Conservation (phyloP, 1,140 invertebrate genomes). For the Lutraria rhynchaena region DNA sequence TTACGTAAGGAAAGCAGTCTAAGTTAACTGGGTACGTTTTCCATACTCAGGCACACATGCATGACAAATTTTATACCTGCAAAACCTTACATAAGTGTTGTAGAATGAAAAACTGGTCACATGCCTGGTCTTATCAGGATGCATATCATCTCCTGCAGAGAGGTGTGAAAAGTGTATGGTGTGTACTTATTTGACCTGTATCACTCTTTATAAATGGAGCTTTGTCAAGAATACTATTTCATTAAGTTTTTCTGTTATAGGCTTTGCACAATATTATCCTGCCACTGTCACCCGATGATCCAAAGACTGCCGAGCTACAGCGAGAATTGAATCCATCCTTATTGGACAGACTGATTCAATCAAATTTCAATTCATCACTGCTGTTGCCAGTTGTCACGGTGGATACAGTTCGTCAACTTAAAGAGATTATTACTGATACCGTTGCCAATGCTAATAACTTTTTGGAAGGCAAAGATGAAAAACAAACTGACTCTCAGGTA, state of each 20-base stretch:
- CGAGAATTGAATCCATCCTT: constrained; percentile 63
- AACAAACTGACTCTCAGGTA: constrained; percentile 33
- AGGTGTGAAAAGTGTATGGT: too few relatives aligned
- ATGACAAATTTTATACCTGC: too few relatives aligned
- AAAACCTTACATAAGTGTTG: too few relatives aligned
- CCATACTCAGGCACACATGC: too few relatives aligned
- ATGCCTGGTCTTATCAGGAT: too few relatives aligned
- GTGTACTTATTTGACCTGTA: too few relatives aligned
- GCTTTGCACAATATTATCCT: constrained; percentile 72
- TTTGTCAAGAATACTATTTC: not conserved
- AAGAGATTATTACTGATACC: constrained; percentile 70
- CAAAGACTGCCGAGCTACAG: constrained; percentile 63
- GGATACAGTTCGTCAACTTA: constrained; percentile 64
- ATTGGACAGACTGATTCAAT: constrained; percentile 66
- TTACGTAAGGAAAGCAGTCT: too few relatives aligned
- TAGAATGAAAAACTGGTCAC: too few relatives aligned
- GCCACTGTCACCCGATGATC: constrained; percentile 70
- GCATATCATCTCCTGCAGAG: too few relatives aligned
- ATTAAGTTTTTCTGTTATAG: constrained; percentile 61
- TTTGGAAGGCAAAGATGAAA: constrained; percentile 35
- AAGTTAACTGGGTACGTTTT: too few relatives aligned
- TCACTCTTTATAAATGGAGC: too few relatives aligned
- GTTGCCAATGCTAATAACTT: constrained; percentile 66
- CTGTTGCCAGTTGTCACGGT: constrained; percentile 64
- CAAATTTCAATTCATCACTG: constrained; percentile 65